These are phyloP conservation scores for Hestina assimilis DNA, from an alignment of 1,140 invertebrate species.

Conservation along the genomic window DNA sequence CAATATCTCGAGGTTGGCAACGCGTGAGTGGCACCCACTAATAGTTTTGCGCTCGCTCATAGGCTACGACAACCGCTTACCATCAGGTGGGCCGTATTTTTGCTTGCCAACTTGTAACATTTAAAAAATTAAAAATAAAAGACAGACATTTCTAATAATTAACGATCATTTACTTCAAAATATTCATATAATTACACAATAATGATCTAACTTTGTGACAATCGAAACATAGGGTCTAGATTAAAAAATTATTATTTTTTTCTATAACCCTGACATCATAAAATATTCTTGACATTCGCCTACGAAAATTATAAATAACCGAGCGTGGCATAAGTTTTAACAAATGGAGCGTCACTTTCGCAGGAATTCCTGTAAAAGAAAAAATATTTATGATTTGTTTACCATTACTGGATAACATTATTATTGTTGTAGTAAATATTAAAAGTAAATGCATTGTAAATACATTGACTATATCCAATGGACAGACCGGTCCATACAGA, in stretches of 20 bases:
- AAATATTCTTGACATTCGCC: conserved; percentile 66
- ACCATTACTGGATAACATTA: too few relatives aligned
- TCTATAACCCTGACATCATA: conserved; percentile 57
- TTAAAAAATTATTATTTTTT: conserved; percentile 64
- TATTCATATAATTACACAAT: conserved; percentile 75
- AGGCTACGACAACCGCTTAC: too few relatives aligned
- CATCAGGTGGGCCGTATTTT: too few relatives aligned
- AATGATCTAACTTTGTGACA: conserved; percentile 58
- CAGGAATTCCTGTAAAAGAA: conserved; percentile 87
- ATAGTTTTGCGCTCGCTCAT: too few relatives aligned
- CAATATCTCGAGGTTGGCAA: too few relatives aligned
- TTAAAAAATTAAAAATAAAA: conserved; percentile 45
- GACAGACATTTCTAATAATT: conserved; percentile 66
- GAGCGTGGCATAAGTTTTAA: conserved; percentile 93
- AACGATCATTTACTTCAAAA: conserved; percentile 76
- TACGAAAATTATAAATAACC: conserved; percentile 88
- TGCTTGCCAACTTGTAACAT: background rate
- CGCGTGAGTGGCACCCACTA: too few relatives aligned
- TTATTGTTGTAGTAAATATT: too few relatives aligned
- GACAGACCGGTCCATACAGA: too few relatives aligned
- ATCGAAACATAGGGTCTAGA: conserved; percentile 62
- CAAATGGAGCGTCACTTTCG: conserved; percentile 90
- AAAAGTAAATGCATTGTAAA: background rate
- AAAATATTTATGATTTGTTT: conserved; percentile 25
- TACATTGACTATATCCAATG: too few relatives aligned